Evolutionary conservation across 2,797 vertebrate species (phyloP).

Genomic region (Sebastes goodei): DNA sequence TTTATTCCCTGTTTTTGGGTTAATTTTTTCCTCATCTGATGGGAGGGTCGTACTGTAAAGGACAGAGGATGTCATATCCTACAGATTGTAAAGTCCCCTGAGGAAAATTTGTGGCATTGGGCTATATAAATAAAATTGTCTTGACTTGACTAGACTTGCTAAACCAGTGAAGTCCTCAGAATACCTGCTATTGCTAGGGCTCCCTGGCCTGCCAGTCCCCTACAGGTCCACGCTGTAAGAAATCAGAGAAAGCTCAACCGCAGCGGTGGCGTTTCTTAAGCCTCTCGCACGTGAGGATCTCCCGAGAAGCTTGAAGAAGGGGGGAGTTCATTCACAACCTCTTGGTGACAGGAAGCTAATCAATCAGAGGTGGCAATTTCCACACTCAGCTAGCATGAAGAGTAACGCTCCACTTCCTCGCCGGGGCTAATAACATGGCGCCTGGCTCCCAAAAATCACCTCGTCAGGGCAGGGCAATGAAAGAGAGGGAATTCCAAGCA

Average conservation of each 20-base stretch:
- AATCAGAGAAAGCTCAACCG: constrained; percentile 2
- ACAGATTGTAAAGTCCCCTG: too few relatives aligned
- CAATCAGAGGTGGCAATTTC: constrained; percentile 76
- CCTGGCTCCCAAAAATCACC: constrained; percentile 42
- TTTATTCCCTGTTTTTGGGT: too few relatives aligned
- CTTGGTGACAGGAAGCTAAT: constrained; percentile 77
- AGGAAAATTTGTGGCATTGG: too few relatives aligned
- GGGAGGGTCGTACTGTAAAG: fast-evolving
- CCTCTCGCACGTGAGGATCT: constrained; percentile 22
- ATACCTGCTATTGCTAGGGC: background rate
- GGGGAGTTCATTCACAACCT: constrained; percentile 65
- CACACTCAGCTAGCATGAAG: constrained; percentile 62
- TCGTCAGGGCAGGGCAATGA: constrained; percentile 38
- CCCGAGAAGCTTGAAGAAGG: constrained; percentile 25
- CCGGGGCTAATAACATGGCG: constrained; percentile 28
- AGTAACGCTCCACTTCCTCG: constrained; percentile 42
- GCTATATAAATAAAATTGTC: too few relatives aligned
- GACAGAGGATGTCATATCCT: too few relatives aligned
- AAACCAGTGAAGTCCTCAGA: background rate
- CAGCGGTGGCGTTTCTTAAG: background rate
- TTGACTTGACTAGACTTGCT: too few relatives aligned
- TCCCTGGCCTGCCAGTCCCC: background rate
- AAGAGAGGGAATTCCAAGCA: constrained; percentile 44
- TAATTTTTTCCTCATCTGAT: too few relatives aligned
- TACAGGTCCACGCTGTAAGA: background rate